Evolutionary conservation across 2,113 vertebrate species (phyloP), one percentile per base, ranked within the genome.

Genomic region (Sebastes schlegelii): DNA sequence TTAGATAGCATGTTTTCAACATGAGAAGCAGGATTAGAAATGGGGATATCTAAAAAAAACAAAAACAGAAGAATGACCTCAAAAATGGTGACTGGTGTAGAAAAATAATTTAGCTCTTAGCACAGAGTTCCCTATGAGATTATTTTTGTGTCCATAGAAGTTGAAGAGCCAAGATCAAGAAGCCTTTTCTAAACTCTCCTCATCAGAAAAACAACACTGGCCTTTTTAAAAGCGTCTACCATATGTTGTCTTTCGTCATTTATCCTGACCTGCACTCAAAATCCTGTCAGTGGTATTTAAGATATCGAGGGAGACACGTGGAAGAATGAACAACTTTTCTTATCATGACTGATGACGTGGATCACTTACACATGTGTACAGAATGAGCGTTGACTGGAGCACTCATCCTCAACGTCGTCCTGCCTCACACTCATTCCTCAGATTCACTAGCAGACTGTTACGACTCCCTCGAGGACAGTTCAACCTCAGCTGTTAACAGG

Each of bases 341-440:
- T 77, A 77, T 76, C 81, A 51, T 13, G 5, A 7, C 21, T 11
- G 66, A 68, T 75, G 70, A 8, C 19, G 6, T 6, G 19, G 70
- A 77, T 49, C 26, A 23, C 1, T 61, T 16, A 17, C 70, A 70
- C 45, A 21, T 12, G 68, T 62, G 58, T 14, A 16, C 19, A 52
- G 42, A 73, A 10, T 67, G 66, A 71, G 51, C 23, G n/a, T 16
- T 7, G 46, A 77, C 13, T 1, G 34, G 4, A 52, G 10, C 16
- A 17, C 51, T 17, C 21, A 17, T 49, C 73, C 68, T 65, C 23
- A 8, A 2, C 42, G 70, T 34, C 34, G 0, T 34, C 34, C 34
- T 34, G 34, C 10, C 2, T 57, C 3, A 62, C 42, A 4, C 19
- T 64, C 77, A 83, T 74, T 83, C 75, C 45, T 79, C 61, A 85